phyloP scores from a whole-genome alignment of 2,888 invertebrate species.

The Venusia cambrica region DNA sequence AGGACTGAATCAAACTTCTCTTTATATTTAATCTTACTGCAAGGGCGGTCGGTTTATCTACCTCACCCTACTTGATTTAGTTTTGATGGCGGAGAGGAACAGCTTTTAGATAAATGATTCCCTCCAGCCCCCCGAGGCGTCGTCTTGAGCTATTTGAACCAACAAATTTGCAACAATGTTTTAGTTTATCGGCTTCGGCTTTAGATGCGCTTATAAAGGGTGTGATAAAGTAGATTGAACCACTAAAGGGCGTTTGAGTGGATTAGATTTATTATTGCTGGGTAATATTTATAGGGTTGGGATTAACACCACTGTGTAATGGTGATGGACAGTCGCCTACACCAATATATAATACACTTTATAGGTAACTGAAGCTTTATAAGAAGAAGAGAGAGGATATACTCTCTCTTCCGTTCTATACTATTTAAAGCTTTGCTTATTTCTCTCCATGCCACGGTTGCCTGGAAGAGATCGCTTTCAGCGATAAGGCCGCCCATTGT shows the following conservation, averaged over 20 bases:
- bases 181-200: slow-evolving; percentile 53
- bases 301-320: slow-evolving; percentile 27
- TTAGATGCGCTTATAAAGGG: slow-evolving; percentile 56
- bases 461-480: no score
- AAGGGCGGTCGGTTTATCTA: slow-evolving; percentile 76
- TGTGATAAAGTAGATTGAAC: slow-evolving; percentile 67
- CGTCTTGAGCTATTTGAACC: slow-evolving; percentile 39
- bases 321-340: no score
- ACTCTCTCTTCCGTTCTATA: no score
- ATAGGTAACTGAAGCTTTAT: no score
- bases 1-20: slow-evolving; percentile 76
- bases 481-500: no score
- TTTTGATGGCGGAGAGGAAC: slow-evolving; percentile 76
- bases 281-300: slow-evolving; percentile 38
- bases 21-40: slow-evolving; percentile 76
- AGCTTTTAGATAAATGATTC: slow-evolving; percentile 77
- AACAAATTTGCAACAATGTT: slow-evolving; percentile 67
- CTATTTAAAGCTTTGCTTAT: no score
- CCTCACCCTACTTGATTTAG: slow-evolving; percentile 76
- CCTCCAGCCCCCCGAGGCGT: slow-evolving; percentile 38
- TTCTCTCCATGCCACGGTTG: no score
- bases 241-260: slow-evolving; percentile 55
- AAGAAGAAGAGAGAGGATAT: no score
- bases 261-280: slow-evolving; percentile 56
- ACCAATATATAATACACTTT: no score